Evolutionary conservation across 2,113 vertebrate species (phyloP), one percentile per base, ranked within the genome.

Genomic region (Lagopus leucura): DNA sequence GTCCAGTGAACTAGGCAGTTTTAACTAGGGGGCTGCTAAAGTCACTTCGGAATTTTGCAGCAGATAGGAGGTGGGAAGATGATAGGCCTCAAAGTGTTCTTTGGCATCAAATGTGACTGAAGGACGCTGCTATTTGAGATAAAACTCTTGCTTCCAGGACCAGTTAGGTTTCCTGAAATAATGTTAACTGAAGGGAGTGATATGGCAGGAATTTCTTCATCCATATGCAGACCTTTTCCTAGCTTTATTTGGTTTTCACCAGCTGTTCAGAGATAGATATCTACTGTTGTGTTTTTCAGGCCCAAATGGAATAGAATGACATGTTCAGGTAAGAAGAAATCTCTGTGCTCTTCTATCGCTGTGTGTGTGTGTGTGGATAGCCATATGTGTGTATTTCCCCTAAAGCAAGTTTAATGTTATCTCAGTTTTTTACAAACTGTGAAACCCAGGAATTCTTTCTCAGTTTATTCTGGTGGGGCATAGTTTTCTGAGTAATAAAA

Each of bases 401-500:
- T 57, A 43, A 72, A 69, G 64, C 22, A 67, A 88, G 28, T 81
- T 88, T 88, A 81, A 72, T 61, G 34, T 80, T 52, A 75, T 78
- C 85, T 86, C 65, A 11, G 2, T 65, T 93, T 91, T 58, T 75
- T 36, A 69, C 58, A 88, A 70, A 45, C 80, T 94, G 48, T 58
- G 91, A 94, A 76, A 50, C 24, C 78, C 13, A 11, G 61, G 54
- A 82, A 73, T 86, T 78, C 38, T 48, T 30, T 71, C 25, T 75
- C 25, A 19, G 66, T 79, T 92, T 93, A 67, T 88, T 91, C 61
- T 93, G 54, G 54, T 90, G 57, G 50, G 88, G 52, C 15, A 14
- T 16, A 77, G 40, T 85, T 93, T 94, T 95, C 86, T 72, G 86
- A 11, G 73, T 92, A 78, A 82, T 92, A 65, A 95, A 95, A 89